Base-by-base conservation (phyloP, 2,888 invertebrate species). In the Heliconius ethilla region DNA sequence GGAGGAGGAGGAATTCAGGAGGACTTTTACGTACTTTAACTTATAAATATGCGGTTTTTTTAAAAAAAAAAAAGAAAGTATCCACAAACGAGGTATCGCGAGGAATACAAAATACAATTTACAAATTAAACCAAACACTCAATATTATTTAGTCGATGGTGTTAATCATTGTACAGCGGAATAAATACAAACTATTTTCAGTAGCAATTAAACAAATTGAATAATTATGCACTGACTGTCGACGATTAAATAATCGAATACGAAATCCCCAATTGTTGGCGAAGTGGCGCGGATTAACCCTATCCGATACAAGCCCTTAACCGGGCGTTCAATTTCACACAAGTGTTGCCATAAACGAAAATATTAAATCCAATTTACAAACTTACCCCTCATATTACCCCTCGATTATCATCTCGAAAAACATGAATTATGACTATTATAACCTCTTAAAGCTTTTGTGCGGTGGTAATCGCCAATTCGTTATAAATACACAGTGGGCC, bases 301-400 rank as follows among this genome's bases (percentile, higher is more conserved):
- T 86, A 91, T 89, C 88, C 83, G 80, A 83, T 81, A 77, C 80
- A 86, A 87, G 87, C 92, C 89, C 93, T 92, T 89, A 88, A 90
- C 85, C 85, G 90, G 87, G 90, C 92, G 91, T 92, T 89, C 93
- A 93, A 94, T 94, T 94, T 93, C 94, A 92, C 94, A 94, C 90
- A 89, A 92, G 89, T 90, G 92, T 91, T 91, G 84, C 90, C 86
- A 90, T 90, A 91, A 90, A 91, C 88, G 89, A 90, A 93, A 94
- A 94, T 94, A 94, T 94, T 94, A 92, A 92, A 94, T 94, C 94
- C 94, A 94, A 94, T 94, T 92, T 90, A 90, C 87, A 81, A 88
- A 89, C 89, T 87, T 88, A 89, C 90, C 90, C 90, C 87, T 87
- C 83, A 85, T 78, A 82, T 79, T 86, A 87, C 91, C 92, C 92